These are phyloP conservation scores for Sisyra terminalis DNA, from an alignment of 2,888 invertebrate genomes.

Conservation along the genomic window DNA sequence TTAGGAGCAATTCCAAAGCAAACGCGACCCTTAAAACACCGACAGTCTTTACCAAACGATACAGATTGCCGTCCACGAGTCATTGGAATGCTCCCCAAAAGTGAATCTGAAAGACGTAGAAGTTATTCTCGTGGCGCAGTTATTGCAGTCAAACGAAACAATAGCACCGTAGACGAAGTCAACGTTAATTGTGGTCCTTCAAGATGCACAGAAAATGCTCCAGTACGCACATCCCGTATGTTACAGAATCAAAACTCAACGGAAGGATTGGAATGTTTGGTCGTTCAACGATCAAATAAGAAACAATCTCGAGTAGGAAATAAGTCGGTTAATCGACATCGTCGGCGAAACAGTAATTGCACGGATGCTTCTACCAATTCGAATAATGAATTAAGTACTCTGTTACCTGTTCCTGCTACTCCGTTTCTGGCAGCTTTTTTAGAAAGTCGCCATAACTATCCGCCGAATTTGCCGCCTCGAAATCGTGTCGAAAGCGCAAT, in stretches of 20 bases:
- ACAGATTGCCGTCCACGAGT: conserved; percentile 25
- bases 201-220: neutral
- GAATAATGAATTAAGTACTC: conserved; percentile 45
- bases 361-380: conserved; percentile 38
- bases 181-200: neutral
- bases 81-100: conserved; percentile 18
- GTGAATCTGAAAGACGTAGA: conserved; percentile 21
- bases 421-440: conserved; percentile 44
- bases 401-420: conserved; percentile 43
- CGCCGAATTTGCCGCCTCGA: conserved; percentile 4
- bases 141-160: neutral
- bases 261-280: conserved; percentile 22
- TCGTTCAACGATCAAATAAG: conserved; percentile 5
- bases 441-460: conserved; percentile 38
- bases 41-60: conserved; percentile 9
- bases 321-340: conserved; percentile 8
- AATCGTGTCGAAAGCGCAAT: conserved; percentile 16
- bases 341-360: conserved; percentile 28
- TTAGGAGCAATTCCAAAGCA: conserved; percentile 59
- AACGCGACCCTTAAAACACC: conserved; percentile 15
- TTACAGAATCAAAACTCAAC: conserved; percentile 9
- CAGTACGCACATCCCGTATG: neutral
- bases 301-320: conserved; percentile 1
- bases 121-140: conserved; percentile 1
- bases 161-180: neutral